These are phyloP conservation scores for Megamerina dolium DNA, from an alignment of 2,888 invertebrate genomes.

Conservation along the genomic window DNA sequence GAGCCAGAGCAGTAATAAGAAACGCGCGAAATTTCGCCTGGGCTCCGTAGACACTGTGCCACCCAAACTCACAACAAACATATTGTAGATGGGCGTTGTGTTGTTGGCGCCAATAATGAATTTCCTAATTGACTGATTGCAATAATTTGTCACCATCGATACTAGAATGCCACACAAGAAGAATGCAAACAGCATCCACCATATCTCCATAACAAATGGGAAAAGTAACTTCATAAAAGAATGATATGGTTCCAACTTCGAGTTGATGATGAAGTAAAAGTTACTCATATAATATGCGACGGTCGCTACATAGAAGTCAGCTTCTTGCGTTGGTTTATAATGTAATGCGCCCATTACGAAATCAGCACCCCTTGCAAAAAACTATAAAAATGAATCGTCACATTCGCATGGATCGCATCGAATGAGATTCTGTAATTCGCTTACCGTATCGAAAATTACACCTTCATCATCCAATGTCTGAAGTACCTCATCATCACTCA, in stretches of 20 bases:
- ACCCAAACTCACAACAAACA: slow-evolving; percentile 26
- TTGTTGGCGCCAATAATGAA: slow-evolving; percentile 26
- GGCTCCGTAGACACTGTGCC: slow-evolving; percentile 20
- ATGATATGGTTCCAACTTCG: slow-evolving; percentile 18
- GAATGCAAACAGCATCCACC: slow-evolving; percentile 18
- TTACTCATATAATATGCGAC: slow-evolving; percentile 23
- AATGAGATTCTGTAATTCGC: too few species aligned
- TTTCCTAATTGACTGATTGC: slow-evolving; percentile 9
- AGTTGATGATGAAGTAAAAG: slow-evolving; percentile 22
- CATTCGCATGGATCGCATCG: slow-evolving; percentile 17
- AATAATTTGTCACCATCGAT: not conserved
- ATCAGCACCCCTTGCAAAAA: slow-evolving; percentile 23
- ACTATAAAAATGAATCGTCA: slow-evolving; percentile 13
- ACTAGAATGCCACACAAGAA: slow-evolving; percentile 19
- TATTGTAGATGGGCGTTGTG: slow-evolving; percentile 22
- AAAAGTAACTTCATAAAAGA: slow-evolving; percentile 23
- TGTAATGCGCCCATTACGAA: slow-evolving; percentile 27
- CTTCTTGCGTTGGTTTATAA: slow-evolving; percentile 19
- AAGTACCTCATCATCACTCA: slow-evolving; percentile 22
- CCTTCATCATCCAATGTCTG: slow-evolving; percentile 21
- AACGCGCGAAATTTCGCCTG: slow-evolving; percentile 28
- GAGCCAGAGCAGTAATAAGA: slow-evolving; percentile 29
- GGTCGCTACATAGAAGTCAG: slow-evolving; percentile 21
- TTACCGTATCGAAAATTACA: slow-evolving; percentile 4
- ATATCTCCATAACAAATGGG: slow-evolving; percentile 22